A percentile compares a stretch with the other conserved stretches of the same genome.
phyloP scores from a whole-genome alignment of 2,888 invertebrate species.

The Quadroppia sp. region DNA sequence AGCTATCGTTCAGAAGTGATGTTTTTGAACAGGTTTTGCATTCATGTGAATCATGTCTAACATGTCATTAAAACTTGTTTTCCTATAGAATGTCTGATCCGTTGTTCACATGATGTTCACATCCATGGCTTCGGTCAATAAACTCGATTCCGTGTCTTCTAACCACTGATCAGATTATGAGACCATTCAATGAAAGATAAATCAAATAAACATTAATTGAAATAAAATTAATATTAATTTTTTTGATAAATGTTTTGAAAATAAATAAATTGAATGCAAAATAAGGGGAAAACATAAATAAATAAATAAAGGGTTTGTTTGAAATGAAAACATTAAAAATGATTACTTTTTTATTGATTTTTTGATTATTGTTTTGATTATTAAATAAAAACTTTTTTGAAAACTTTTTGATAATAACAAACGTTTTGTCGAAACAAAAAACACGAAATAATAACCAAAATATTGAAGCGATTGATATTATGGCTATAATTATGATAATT shows the following conservation, averaged over 20 bases:
- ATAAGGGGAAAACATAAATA: not conserved
- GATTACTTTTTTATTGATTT: not conserved
- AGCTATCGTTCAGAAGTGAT: too few relatives aligned
- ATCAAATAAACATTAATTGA: not conserved
- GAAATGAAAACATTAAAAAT: not conserved
- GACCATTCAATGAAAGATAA: not conserved
- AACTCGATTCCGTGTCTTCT: slow-evolving; percentile 26
- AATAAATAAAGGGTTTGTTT: too few relatives aligned
- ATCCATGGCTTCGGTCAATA: slow-evolving; percentile 22
- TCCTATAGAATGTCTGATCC: not conserved
- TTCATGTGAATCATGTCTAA: too few relatives aligned
- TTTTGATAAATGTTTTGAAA: not conserved
- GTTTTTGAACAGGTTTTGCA: too few relatives aligned
- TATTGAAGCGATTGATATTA: not conserved
- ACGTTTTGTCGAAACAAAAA: slow-evolving; percentile 20
- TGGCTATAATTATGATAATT: slow-evolving; percentile 23
- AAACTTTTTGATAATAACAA: slow-evolving; percentile 2
- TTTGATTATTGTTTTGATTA: not conserved
- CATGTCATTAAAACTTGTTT: too few relatives aligned
- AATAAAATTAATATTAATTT: not conserved
- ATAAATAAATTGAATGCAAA: not conserved
- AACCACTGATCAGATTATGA: not conserved
- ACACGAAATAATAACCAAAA: slow-evolving; percentile 12
- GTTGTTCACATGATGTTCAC: not conserved
- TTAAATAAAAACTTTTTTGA: not conserved